A percentile compares a stretch with the other conserved stretches of the same genome.
Evolutionary conservation across 2,888 invertebrate genomes (phyloP).

Genomic region (Drosophila bunnanda): DNA sequence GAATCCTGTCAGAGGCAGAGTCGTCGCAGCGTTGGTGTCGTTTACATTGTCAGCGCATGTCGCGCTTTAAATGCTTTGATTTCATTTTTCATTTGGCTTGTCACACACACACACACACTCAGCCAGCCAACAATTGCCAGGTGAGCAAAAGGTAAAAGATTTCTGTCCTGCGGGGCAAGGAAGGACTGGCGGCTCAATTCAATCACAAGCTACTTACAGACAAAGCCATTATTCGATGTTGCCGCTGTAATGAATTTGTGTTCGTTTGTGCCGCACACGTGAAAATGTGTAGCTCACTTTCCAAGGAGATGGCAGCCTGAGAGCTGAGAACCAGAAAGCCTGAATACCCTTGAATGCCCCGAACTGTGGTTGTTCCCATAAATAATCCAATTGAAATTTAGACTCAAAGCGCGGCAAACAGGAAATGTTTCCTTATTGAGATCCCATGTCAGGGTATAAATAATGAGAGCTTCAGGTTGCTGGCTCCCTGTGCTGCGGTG

Average conservation of each 20-base stretch:
- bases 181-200: constrained; percentile 67
- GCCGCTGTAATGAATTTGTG: constrained; percentile 61
- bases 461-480: constrained; percentile 23
- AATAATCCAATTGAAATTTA: constrained; percentile 48
- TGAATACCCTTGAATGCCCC: constrained; percentile 12
- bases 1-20: constrained; percentile 56
- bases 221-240: constrained; percentile 70
- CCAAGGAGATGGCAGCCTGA: neutral
- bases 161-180: constrained; percentile 40
- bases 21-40: constrained; percentile 38
- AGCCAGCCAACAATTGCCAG: constrained; percentile 48
- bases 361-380: constrained; percentile 31
- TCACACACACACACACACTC: constrained; percentile 4
- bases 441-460: constrained; percentile 33
- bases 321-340: neutral
- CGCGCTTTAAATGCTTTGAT: constrained; percentile 77
- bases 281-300: constrained; percentile 46
- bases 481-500: constrained; percentile 47
- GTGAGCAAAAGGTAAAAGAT: constrained; percentile 55
- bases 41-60: constrained; percentile 69
- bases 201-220: constrained; percentile 79
- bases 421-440: constrained; percentile 33
- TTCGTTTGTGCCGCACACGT: constrained; percentile 40
- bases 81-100: constrained; percentile 76
- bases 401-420: constrained; percentile 23